Evolutionary conservation across 2,888 invertebrate species (phyloP), one percentile per base, ranked within the genome.

Genomic region (Caenorhabditis doughertyi): DNA sequence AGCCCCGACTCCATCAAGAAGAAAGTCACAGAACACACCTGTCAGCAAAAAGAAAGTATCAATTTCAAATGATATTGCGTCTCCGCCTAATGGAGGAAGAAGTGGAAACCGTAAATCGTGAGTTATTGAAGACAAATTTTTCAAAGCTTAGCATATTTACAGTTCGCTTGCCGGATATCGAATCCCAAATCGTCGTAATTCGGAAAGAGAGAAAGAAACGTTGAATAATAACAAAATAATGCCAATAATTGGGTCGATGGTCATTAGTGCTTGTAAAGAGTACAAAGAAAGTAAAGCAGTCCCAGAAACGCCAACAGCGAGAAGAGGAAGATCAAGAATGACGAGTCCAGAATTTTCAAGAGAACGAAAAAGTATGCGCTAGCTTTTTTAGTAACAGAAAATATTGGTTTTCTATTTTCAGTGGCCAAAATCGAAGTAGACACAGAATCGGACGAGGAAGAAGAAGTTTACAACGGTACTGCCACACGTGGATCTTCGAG

Each of bases 151-250:
- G 5, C 5, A 9, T 35, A 18, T 51, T 72, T 39, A 9, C 13
- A 72, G 72, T 11, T 74, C 65, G 0, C 35, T 74, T 3, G 4
- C 74, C 23, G 74, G 74, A 7, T 65, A 65, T 35, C 79, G 79
- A n/a, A 79, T 79, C 25, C 67, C 79, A 13, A 79, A 65, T 42
- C 79, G 79, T n/a, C 58, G 79, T 0, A 64, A 51, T 27, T 64
- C 71, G 0, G 81, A 81, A 13, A 21, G 16, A n/a, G 65, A 65
- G 9, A 74, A 74, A 13, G 81, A 71, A 7, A n/a, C 49, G 1
- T 27, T 21, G n/a, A 81, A 81, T 32, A 81, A 81, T 23, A 81
- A 72, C 18, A 81, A 81, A 35, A 71, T 81, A 5, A 62, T 81
- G 11, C 81, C 81, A 3, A 81, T 81, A 16, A 77, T 81, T 39